A percentile compares a stretch with the other conserved stretches of the same genome.
Evolutionary conservation across 2,888 invertebrate species (phyloP).

Genomic region (Chrysolina americana): DNA sequence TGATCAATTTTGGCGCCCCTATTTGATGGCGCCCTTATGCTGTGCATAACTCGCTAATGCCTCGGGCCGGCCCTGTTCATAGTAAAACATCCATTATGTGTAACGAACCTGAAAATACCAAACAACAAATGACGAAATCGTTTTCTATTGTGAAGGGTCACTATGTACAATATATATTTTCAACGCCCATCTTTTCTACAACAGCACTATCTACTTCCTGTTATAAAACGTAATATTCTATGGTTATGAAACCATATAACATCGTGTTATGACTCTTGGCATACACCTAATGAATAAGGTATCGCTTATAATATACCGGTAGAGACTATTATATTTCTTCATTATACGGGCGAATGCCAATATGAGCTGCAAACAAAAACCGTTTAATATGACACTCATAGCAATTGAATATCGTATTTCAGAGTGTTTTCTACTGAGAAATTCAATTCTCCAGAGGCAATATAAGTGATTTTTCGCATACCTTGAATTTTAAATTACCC

Average conservation of each 20-base stretch:
- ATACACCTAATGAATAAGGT: slow-evolving; percentile 47
- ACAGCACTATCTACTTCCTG: slow-evolving; percentile 47
- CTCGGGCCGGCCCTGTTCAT: too few relatives aligned
- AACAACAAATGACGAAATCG: neutral
- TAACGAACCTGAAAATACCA: neutral
- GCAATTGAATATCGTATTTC: slow-evolving; percentile 8
- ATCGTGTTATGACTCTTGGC: slow-evolving; percentile 39
- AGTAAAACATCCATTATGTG: neutral
- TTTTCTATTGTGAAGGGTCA: slow-evolving; percentile 12
- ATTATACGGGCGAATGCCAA: slow-evolving; percentile 38
- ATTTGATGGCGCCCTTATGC: too few relatives aligned
- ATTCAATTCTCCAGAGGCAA: neutral
- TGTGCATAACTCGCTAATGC: too few relatives aligned
- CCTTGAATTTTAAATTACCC: neutral
- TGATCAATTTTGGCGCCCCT: too few relatives aligned
- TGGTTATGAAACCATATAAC: slow-evolving; percentile 46
- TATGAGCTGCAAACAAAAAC: slow-evolving; percentile 16
- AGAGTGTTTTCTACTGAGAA: slow-evolving; percentile 22
- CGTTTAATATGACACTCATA: slow-evolving; percentile 14
- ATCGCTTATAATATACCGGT: slow-evolving; percentile 43
- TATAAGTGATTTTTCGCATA: neutral
- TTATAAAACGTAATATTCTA: slow-evolving; percentile 47
- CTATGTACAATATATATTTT: slow-evolving; percentile 16
- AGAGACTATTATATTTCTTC: slow-evolving; percentile 19
- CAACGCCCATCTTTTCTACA: slow-evolving; percentile 1